Conservation (phyloP, 2,797 vertebrate species). For the Microhierax caerulescens region DNA sequence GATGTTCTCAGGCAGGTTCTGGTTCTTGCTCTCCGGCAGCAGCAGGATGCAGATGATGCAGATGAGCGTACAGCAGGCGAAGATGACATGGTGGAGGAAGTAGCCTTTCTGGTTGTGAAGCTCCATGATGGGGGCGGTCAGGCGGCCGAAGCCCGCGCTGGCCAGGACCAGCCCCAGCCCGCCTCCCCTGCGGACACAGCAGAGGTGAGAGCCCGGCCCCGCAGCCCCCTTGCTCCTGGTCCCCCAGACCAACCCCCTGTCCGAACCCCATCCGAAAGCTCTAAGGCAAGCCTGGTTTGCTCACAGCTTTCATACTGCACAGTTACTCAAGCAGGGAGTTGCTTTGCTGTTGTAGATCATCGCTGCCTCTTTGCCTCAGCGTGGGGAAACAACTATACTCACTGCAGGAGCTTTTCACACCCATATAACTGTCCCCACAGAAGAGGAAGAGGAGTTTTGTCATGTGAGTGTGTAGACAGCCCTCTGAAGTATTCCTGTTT, state of each 20-base stretch:
- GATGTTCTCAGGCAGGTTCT: conserved; percentile 90
- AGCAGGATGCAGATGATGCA: conserved; percentile 98
- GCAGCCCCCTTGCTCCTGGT: neutral
- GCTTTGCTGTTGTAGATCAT: neutral
- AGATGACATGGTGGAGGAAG: conserved; percentile 97
- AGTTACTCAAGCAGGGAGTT: neutral
- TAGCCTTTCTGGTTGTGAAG: conserved; percentile 99
- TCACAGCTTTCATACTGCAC: neutral
- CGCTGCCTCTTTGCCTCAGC: neutral
- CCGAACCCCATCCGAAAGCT: neutral
- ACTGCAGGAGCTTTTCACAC: neutral
- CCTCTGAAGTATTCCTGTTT: neutral
- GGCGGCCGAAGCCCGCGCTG: conserved; percentile 93
- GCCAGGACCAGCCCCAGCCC: conserved; percentile 92
- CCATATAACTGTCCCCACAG: neutral
- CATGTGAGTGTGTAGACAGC: neutral
- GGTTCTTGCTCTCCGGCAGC: conserved; percentile 90
- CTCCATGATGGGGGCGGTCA: conserved; percentile 96
- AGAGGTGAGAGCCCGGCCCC: neutral
- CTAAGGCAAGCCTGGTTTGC: neutral
- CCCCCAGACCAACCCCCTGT: neutral
- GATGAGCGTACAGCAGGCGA: conserved; percentile 97
- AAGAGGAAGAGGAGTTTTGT: neutral
- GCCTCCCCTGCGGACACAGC: conserved; percentile 80
- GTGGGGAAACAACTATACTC: neutral